Percentiles rank a stretch among this genome's conserved stretches.
These are phyloP conservation scores for Clistopyga incitator DNA, from an alignment of 2,888 invertebrate genomes.

Conservation along the genomic window DNA sequence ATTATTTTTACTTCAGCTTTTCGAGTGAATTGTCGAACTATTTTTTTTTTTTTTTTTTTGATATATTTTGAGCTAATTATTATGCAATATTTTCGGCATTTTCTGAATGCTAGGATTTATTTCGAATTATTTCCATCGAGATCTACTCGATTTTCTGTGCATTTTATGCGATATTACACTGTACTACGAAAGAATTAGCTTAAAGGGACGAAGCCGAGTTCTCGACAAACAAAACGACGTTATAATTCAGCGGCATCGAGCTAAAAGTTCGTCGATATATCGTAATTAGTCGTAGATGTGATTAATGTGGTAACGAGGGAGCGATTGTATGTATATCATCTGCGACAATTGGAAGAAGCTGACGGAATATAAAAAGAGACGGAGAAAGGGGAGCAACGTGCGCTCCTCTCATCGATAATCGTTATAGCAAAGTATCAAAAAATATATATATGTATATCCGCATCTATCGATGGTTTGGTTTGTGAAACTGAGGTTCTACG, in stretches of 20 bases:
- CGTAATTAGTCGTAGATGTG: background rate
- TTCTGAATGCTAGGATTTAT: too few relatives aligned
- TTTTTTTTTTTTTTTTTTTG: too few relatives aligned
- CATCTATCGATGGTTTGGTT: slow-evolving; percentile 46
- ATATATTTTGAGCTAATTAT: too few relatives aligned
- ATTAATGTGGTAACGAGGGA: slow-evolving; percentile 33
- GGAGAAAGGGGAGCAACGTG: background rate
- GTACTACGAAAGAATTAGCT: too few relatives aligned
- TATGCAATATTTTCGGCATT: too few relatives aligned
- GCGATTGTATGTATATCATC: slow-evolving; percentile 34
- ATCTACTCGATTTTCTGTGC: too few relatives aligned
- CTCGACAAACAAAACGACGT: background rate
- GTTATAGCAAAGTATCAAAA: slow-evolving; percentile 68
- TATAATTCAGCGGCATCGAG: slow-evolving; percentile 1
- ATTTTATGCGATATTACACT: too few relatives aligned
- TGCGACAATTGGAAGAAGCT: slow-evolving; percentile 58
- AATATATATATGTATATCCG: slow-evolving; percentile 56
- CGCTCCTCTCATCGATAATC: slow-evolving; percentile 26
- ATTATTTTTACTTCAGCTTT: too few relatives aligned
- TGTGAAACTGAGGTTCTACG: slow-evolving; percentile 42
- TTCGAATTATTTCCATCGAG: too few relatives aligned
- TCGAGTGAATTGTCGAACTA: too few relatives aligned
- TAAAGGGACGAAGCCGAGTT: slow-evolving; percentile 16
- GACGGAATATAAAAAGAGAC: slow-evolving; percentile 33
- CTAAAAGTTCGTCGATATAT: background rate